Percentiles rank a stretch among this genome's conserved stretches.
Conservation (phyloP, 1,140 invertebrate genomes). For the Metaphire vulgaris region DNA sequence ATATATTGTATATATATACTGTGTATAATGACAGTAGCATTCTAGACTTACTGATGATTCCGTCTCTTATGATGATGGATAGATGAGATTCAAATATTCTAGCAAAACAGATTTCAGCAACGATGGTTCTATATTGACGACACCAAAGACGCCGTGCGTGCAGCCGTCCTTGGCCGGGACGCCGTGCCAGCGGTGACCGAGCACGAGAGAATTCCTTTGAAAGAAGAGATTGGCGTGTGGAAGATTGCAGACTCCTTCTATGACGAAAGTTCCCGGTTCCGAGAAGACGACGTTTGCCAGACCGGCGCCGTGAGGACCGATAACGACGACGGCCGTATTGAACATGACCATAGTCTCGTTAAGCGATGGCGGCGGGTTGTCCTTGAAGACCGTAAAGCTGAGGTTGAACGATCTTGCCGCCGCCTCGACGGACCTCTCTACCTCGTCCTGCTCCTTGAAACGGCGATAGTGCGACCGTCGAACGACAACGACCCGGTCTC, state of each 20-base stretch:
- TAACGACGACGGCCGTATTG: background rate
- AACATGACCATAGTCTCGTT: slow-evolving; percentile 7
- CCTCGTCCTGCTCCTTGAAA: background rate
- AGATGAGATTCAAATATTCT: too few relatives aligned
- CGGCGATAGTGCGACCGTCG: background rate
- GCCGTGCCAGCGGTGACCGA: slow-evolving; percentile 17
- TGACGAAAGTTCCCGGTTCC: background rate
- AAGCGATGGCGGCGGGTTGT: slow-evolving; percentile 13
- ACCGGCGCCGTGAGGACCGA: slow-evolving; percentile 21
- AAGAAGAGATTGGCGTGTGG: slow-evolving; percentile 4
- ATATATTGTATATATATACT: too few relatives aligned
- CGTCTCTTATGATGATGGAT: too few relatives aligned
- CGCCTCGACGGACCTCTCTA: background rate
- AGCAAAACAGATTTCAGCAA: too few relatives aligned
- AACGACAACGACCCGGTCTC: background rate
- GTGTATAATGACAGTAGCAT: too few relatives aligned
- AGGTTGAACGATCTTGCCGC: background rate
- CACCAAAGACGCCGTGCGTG: background rate
- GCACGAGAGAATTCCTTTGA: background rate
- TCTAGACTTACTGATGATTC: too few relatives aligned
- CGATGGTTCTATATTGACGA: too few relatives aligned
- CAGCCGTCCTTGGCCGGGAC: background rate
- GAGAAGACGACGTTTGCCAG: slow-evolving; percentile 14
- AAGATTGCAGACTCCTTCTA: slow-evolving; percentile 1
- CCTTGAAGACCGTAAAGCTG: background rate